These are phyloP conservation scores for Rutilus rutilus DNA, from an alignment of 2,113 vertebrate species.

Conservation along the genomic window DNA sequence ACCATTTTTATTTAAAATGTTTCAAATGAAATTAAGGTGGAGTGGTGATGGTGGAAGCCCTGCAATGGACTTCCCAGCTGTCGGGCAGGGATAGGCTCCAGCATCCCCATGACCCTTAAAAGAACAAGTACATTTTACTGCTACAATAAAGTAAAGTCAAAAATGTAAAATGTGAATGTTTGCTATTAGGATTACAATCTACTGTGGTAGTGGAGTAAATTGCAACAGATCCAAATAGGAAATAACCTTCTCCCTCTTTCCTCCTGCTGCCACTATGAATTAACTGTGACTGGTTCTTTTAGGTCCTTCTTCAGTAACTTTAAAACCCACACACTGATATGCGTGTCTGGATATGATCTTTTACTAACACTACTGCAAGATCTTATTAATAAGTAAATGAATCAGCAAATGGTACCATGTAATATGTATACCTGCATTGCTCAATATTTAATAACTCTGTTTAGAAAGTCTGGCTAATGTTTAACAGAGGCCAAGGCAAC, in stretches of 20 bases:
- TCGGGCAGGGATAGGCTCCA: no score
- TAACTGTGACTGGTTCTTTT: background rate
- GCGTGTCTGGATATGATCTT: background rate
- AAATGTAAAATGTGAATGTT: no score
- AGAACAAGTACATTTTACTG: no score
- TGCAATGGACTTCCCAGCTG: no score
- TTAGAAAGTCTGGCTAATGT: constrained; percentile 1
- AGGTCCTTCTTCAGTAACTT: background rate
- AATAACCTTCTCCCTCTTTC: background rate
- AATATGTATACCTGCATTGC: background rate
- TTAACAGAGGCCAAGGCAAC: background rate
- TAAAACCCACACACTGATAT: background rate
- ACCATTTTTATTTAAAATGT: no score
- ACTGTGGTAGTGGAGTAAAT: background rate
- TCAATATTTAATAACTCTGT: constrained; percentile 13
- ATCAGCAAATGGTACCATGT: constrained; percentile 6
- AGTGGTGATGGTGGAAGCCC: no score
- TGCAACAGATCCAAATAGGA: background rate
- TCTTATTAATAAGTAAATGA: constrained; percentile 15
- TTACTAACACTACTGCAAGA: background rate
- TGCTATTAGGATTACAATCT: background rate
- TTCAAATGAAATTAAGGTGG: no score
- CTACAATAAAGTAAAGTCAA: no score
- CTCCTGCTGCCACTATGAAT: background rate
- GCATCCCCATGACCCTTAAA: no score